Evolutionary conservation across 2,797 vertebrate genomes (phyloP).

Genomic region (Danionella dracula): DNA sequence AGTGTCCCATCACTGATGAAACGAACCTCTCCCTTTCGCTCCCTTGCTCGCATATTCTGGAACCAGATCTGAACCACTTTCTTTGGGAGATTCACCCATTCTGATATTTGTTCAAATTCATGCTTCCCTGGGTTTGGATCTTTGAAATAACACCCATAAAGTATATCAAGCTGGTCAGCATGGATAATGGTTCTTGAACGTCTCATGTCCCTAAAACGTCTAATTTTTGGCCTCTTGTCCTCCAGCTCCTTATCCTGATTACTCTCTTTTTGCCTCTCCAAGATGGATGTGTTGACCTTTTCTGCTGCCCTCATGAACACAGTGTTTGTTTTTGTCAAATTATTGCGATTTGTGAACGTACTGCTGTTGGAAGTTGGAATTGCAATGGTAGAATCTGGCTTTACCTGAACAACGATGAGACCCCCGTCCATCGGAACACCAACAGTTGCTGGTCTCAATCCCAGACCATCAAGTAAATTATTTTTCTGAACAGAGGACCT

Average conservation of each 20-base stretch:
- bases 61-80: slow-evolving; percentile 96
- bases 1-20: slow-evolving; percentile 78
- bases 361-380: slow-evolving; percentile 56
- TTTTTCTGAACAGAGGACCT: slow-evolving; percentile 67
- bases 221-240: slow-evolving; percentile 67
- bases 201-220: slow-evolving; percentile 72
- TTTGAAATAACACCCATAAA: slow-evolving; percentile 93
- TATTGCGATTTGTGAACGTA: slow-evolving; percentile 61
- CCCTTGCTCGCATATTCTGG: slow-evolving; percentile 89
- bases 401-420: slow-evolving; percentile 73
- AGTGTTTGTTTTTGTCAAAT: slow-evolving; percentile 60
- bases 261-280: slow-evolving; percentile 59
- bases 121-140: slow-evolving; percentile 90
- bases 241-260: slow-evolving; percentile 60
- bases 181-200: slow-evolving; percentile 90
- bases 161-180: slow-evolving; percentile 87
- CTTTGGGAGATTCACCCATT: slow-evolving; percentile 89
- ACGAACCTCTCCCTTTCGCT: slow-evolving; percentile 87
- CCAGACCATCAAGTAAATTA: slow-evolving; percentile 70
- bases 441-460: slow-evolving; percentile 66
- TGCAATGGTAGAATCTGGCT: slow-evolving; percentile 61
- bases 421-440: slow-evolving; percentile 53
- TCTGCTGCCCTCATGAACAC: slow-evolving; percentile 67
- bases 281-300: slow-evolving; percentile 58
- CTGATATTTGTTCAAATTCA: slow-evolving; percentile 88